phyloP scores from a whole-genome alignment of 2,113 vertebrate genomes.

The Triplophysa siluroides region DNA sequence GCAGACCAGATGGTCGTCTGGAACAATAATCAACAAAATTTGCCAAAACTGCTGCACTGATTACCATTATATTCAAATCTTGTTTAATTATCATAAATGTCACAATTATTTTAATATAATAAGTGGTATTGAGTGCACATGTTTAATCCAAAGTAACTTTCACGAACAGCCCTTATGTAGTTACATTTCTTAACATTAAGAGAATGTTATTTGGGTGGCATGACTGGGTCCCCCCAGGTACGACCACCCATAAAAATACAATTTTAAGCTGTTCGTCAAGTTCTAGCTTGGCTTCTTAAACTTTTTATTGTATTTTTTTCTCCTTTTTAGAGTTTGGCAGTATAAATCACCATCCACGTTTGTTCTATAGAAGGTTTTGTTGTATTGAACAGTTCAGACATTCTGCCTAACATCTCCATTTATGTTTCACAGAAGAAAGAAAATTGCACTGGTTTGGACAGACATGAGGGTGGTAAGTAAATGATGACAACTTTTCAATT shows the following conservation, averaged over 20 bases:
- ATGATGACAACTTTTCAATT: too few relatives aligned
- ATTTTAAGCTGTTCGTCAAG: too few relatives aligned
- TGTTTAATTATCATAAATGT: conserved; percentile 77
- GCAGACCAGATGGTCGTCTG: conserved; percentile 63
- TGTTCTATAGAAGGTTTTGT: too few relatives aligned
- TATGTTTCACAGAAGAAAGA: background rate
- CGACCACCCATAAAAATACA: background rate
- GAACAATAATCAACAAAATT: conserved; percentile 79
- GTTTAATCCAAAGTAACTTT: conserved; percentile 29
- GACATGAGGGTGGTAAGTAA: too few relatives aligned
- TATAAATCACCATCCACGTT: too few relatives aligned
- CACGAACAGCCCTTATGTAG: background rate
- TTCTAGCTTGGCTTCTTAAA: too few relatives aligned
- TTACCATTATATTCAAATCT: conserved; percentile 78
- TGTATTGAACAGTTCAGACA: too few relatives aligned
- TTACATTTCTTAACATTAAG: conserved; percentile 2
- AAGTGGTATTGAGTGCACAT: conserved; percentile 6
- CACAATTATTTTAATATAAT: conserved; percentile 69
- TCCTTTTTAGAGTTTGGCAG: background rate
- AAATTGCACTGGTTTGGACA: background rate
- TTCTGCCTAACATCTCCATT: background rate
- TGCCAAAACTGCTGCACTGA: conserved; percentile 77
- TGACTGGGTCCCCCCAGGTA: conserved; percentile 11
- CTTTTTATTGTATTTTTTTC: background rate
- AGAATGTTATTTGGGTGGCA: background rate